A percentile compares a stretch with the other conserved stretches of the same genome.
Conservation (phyloP, 2,113 vertebrate genomes). For the Amblyopsis rosae region DNA sequence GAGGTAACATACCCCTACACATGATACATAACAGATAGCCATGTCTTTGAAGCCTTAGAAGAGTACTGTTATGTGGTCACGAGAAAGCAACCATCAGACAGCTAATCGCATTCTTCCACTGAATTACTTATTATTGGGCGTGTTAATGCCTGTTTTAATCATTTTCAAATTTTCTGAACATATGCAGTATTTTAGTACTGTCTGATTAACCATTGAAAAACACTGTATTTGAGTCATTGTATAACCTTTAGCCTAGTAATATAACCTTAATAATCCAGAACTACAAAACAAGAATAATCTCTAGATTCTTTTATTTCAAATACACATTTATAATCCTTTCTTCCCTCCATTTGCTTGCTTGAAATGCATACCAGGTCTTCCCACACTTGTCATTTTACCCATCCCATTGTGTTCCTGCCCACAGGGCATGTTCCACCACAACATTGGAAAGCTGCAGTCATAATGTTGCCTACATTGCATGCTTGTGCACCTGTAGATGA, state of each 20-base stretch:
- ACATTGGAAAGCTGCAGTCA: conserved; percentile 35
- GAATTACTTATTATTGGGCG: background rate
- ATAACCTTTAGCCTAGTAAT: background rate
- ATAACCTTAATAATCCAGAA: background rate
- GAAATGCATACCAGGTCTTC: conserved; percentile 40
- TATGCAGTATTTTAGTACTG: background rate
- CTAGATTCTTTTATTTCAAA: background rate
- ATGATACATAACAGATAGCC: conserved; percentile 29
- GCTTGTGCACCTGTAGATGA: conserved; percentile 59
- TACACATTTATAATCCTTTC: background rate
- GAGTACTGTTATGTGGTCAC: conserved; percentile 23
- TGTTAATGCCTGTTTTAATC: no score
- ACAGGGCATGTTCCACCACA: conserved; percentile 54
- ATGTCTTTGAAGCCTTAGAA: conserved; percentile 32
- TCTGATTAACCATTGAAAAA: background rate
- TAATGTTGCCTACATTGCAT: conserved; percentile 41
- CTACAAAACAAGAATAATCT: background rate
- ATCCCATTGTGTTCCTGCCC: conserved; percentile 59
- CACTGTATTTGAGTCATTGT: background rate
- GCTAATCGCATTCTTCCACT: background rate
- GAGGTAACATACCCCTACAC: conserved; percentile 42
- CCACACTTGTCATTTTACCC: conserved; percentile 30
- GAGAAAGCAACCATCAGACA: conserved; percentile 10
- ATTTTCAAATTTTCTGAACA: no score
- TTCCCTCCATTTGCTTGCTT: conserved; percentile 27